Conservation (phyloP, 2,888 invertebrate species). For the Limnephilus marmoratus region DNA sequence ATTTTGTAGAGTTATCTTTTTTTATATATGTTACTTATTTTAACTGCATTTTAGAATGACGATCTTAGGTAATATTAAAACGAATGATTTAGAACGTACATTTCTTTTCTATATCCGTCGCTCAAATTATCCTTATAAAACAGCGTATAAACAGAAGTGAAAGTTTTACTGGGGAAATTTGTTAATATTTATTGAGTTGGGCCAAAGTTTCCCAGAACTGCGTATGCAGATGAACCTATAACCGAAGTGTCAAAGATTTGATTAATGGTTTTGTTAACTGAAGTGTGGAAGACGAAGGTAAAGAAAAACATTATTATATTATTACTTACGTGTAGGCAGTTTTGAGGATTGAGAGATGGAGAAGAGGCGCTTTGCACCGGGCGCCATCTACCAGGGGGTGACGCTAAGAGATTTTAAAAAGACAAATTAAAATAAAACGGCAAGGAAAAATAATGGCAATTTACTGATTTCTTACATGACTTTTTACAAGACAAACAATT, state of each 20-base stretch:
- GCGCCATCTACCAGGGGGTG: too few species aligned
- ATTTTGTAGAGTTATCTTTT: too few species aligned
- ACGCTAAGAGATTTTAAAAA: too few species aligned
- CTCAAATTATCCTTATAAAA: not conserved
- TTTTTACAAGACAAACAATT: too few species aligned
- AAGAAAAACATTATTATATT: not conserved
- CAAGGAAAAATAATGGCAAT: too few species aligned
- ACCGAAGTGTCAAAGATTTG: slow-evolving; percentile 23
- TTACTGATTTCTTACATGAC: too few species aligned
- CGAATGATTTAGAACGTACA: not conserved
- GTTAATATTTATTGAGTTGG: not conserved
- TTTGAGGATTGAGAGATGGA: not conserved
- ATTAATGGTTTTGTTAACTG: slow-evolving; percentile 11
- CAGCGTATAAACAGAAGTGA: not conserved
- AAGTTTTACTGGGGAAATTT: not conserved
- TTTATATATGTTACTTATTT: too few species aligned
- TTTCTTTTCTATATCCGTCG: not conserved
- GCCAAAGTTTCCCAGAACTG: not conserved
- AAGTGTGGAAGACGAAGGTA: not conserved
- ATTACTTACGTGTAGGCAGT: not conserved
- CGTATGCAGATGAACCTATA: slow-evolving; percentile 5
- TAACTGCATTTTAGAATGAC: too few species aligned
- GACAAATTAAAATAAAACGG: too few species aligned
- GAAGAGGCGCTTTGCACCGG: too few species aligned
- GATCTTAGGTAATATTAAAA: not conserved